Base-by-base conservation (phyloP, 2,888 invertebrate genomes). In the Drosophila neotestacea region DNA sequence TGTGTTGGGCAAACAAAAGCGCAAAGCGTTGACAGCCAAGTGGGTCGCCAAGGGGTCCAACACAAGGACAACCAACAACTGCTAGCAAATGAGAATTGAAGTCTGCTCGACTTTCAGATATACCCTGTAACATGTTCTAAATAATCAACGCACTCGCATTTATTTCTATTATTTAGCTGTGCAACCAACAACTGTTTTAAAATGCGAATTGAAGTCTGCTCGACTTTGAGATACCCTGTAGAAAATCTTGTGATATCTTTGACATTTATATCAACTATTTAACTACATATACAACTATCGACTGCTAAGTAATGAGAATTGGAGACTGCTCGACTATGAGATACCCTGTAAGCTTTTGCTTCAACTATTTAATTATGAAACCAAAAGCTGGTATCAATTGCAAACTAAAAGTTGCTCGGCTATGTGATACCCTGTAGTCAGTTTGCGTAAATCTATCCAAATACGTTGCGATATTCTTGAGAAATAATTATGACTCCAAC, bases 1-100 rank as follows among this genome's bases (percentile, higher is more conserved):
- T 84, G 72, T 83, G 72, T 77, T 72, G 83, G 88, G 54, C 88
- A 84, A 84, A 85, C 83, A 84, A 88, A 84, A 82, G 88, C 69
- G 73, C 85, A 76, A 85, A 74, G 77, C 83, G 83, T 82, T 84
- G 84, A 85, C 83, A 80, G 85, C 75, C 73, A 77, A 77, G 62
- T 61, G 61, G 66, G 28, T 16, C 46, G 51, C 50, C 46, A 65
- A 55, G 61, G 58, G 52, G 66, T 32, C 41, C 44, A 56, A 48
- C 42, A 38, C 30, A n/a, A 59, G 41, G 38, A 42, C 58, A 61
- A 9, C 32, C 59, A 62, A 13, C 47, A 30, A 47, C 47, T 47
- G 30, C 6, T 2, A 16, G 36, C 6, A 32, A 28, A 32, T 4
- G 5, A 5, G 46, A 16, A 44, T 4, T 30, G 4, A 10, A 44